Evolutionary conservation across 2,113 vertebrate genomes (phyloP).

Genomic region (Brachypteracias leptosomus): DNA sequence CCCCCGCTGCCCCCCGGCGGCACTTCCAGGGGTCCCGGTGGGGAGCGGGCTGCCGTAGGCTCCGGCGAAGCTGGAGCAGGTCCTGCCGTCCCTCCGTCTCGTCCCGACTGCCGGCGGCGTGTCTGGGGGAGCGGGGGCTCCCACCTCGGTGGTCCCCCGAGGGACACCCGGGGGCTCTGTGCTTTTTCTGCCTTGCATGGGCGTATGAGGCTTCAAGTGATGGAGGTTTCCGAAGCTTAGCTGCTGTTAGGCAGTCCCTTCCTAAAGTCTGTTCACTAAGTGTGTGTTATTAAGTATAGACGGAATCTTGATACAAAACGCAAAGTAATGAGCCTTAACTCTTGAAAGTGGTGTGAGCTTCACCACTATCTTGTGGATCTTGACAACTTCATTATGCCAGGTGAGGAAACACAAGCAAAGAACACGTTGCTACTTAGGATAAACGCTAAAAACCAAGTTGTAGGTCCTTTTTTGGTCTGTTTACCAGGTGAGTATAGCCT

Average conservation of each 20-base stretch:
- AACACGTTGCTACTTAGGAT: background rate
- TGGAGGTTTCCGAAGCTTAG: background rate
- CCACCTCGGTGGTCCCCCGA: background rate
- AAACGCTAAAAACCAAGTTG: background rate
- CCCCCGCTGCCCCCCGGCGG: background rate
- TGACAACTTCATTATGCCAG: background rate
- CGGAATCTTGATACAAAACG: background rate
- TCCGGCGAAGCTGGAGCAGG: background rate
- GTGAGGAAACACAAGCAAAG: background rate
- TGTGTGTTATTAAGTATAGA: rapidly evolving
- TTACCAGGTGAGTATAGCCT: no score
- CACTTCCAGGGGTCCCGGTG: background rate
- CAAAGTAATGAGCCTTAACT: background rate
- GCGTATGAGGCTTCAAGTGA: background rate
- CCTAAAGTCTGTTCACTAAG: background rate
- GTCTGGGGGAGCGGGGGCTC: background rate
- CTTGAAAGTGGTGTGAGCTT: background rate
- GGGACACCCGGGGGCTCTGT: background rate
- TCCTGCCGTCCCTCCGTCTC: no score
- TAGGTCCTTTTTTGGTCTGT: background rate
- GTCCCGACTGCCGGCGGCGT: background rate
- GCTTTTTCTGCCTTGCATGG: background rate
- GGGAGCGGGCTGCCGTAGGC: background rate
- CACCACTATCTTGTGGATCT: background rate
- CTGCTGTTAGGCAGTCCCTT: background rate